Conservation (phyloP, 1,140 invertebrate species). For the Mylabris phalerata region DNA sequence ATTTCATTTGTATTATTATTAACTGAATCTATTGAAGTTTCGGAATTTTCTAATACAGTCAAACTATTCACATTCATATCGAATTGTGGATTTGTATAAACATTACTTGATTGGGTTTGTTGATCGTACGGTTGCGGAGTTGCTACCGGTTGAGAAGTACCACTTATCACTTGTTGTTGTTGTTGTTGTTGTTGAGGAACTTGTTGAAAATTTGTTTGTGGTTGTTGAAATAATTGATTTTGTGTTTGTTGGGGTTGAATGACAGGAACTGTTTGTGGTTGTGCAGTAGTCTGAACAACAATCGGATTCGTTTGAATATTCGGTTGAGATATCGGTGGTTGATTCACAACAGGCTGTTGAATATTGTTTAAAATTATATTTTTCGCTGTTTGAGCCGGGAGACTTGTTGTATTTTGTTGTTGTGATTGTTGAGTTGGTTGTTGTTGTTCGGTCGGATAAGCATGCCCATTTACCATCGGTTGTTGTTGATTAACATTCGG, state of each 20-base stretch:
- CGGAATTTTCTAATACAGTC: conserved; percentile 27
- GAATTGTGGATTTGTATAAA: conserved; percentile 38
- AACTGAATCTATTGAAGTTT: conserved; percentile 17
- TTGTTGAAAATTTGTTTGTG: conserved; percentile 28
- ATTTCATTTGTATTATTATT: conserved; percentile 15
- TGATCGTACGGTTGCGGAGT: conserved; percentile 21
- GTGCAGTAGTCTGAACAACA: conserved; percentile 20
- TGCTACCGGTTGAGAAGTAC: conserved; percentile 9
- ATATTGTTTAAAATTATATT: conserved; percentile 36
- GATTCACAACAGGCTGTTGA: conserved; percentile 22
- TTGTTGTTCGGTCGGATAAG: conserved; percentile 28
- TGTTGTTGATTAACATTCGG: conserved; percentile 28
- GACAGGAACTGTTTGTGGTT: conserved; percentile 20
- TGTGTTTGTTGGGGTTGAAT: conserved; percentile 11
- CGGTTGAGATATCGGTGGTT: conserved; percentile 17
- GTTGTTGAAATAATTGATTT: conserved; percentile 13
- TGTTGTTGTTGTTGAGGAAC: conserved; percentile 17
- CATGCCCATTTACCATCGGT: conserved; percentile 38
- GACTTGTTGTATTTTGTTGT: conserved; percentile 19
- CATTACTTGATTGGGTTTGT: conserved; percentile 22
- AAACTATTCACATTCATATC: conserved; percentile 33
- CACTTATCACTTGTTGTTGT: conserved; percentile 17
- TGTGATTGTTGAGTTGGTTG: conserved; percentile 22
- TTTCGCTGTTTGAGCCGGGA: conserved; percentile 36
- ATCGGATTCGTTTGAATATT: conserved; percentile 22